phyloP scores from a whole-genome alignment of 2,888 invertebrate species.

The Prenolepis imparis region DNA sequence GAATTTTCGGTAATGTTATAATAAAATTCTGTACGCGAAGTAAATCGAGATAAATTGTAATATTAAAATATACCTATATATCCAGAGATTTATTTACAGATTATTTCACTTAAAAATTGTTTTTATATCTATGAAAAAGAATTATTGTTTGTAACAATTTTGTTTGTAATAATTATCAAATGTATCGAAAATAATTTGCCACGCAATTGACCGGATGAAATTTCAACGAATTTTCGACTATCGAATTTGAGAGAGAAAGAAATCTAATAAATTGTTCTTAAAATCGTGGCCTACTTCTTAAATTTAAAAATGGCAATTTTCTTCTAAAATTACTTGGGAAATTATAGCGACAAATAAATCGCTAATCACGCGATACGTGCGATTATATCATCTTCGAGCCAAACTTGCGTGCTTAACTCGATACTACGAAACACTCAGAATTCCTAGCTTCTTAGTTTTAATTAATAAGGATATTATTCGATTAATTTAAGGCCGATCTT shows the following conservation, averaged over 20 bases:
- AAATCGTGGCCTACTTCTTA: neutral
- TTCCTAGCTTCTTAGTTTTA: neutral
- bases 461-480: neutral
- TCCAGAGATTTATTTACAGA: neutral
- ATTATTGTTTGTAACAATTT: neutral
- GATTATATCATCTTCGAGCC: neutral
- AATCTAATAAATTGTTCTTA: neutral
- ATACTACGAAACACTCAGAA: neutral
- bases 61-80: neutral
- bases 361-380: neutral
- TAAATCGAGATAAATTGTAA: slow-evolving; percentile 24
- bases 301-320: neutral
- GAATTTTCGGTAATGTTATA: neutral
- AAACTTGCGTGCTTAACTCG: neutral
- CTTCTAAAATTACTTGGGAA: neutral
- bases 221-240: neutral
- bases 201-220: neutral
- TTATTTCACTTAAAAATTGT: neutral
- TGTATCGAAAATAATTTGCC: neutral
- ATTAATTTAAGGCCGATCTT: neutral
- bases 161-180: neutral
- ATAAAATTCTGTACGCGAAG: neutral
- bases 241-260: neutral
- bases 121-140: neutral
- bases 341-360: neutral